phyloP scores from a whole-genome alignment of 2,888 invertebrate species.

The Maniola hyperantus region DNA sequence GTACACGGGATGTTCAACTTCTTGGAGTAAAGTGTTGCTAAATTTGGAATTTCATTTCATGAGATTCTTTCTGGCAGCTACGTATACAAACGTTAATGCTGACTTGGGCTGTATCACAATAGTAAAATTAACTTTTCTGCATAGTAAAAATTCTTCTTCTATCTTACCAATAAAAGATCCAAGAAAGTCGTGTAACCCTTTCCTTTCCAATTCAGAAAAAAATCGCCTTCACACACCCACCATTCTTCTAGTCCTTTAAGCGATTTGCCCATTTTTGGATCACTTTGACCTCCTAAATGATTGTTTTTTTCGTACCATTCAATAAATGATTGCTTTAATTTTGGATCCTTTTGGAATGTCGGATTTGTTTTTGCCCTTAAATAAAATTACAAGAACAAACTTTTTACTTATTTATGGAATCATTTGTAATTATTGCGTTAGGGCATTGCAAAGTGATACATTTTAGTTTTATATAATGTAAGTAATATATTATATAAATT shows the following conservation, averaged over 20 bases:
- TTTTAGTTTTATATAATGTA: no score
- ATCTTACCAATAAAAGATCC: slow-evolving; percentile 85
- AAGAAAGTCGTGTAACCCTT: slow-evolving; percentile 87
- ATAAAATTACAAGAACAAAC: slow-evolving; percentile 39
- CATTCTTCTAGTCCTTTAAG: slow-evolving; percentile 84
- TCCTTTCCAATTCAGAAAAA: slow-evolving; percentile 88
- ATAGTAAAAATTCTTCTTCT: neutral
- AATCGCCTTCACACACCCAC: slow-evolving; percentile 87
- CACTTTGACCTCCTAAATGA: slow-evolving; percentile 84
- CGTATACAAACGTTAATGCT: no score
- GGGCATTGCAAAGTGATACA: no score
- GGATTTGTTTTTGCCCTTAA: slow-evolving; percentile 54
- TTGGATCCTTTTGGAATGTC: slow-evolving; percentile 57
- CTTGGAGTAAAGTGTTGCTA: no score
- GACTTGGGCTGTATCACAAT: neutral
- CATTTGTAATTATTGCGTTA: no score
- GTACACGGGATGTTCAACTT: no score
- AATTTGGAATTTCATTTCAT: no score
- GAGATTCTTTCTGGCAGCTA: no score
- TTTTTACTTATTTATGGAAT: no score
- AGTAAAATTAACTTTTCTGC: neutral
- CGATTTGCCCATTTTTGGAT: slow-evolving; percentile 79
- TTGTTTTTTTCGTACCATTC: slow-evolving; percentile 85
- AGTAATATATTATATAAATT: no score
- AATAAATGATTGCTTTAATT: slow-evolving; percentile 75